Evolutionary conservation across 2,113 vertebrate species (phyloP), one percentile per base, ranked within the genome.

Genomic region (Corythaeola cristata): DNA sequence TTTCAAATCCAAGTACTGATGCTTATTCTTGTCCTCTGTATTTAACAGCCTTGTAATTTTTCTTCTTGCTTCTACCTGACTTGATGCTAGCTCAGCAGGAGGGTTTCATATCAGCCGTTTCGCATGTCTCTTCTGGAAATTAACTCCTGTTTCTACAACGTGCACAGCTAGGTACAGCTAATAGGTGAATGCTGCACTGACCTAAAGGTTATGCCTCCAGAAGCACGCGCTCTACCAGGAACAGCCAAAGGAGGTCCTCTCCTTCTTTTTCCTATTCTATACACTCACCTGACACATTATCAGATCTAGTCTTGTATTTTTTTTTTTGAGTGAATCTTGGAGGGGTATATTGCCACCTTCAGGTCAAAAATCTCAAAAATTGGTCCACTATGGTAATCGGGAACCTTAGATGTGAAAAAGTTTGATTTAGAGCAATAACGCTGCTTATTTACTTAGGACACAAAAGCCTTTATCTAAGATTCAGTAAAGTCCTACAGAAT

Each of bases 341-440:
- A 76, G 15, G 5, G 3, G 3, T 58, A 37, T 62, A 66, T 41
- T 33, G 15, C 14, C 37, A 74, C 19, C 27, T 47, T 73, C 33
- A 28, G 49, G 41, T 1, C 13, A 45, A 80, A 76, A 88, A 18
- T 39, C 45, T 69, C 22, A 71, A 62, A 78, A 59, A 15, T 14
- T 28, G 1, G 3, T 50, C n/a, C 26, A 21, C 10, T 30, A 17
- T 1, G 0, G 4, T 45, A 67, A 24, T 14, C 4, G 3, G 23
- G 71, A 67, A 16, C 3, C 4, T 2, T 26, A 4, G 3, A 3
- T 60, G 17, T 32, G 27, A 76, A 62, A 44, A 4, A 5, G 11
- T 56, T 85, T 80, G 32, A 77, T 95, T 91, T 74, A 77, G 37
- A 83, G 35, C 10, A 73, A 5, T 68, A 89, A 24, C 7, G 45